Base-by-base conservation (phyloP, 2,113 vertebrate species). In the Zootoca vivipara region DNA sequence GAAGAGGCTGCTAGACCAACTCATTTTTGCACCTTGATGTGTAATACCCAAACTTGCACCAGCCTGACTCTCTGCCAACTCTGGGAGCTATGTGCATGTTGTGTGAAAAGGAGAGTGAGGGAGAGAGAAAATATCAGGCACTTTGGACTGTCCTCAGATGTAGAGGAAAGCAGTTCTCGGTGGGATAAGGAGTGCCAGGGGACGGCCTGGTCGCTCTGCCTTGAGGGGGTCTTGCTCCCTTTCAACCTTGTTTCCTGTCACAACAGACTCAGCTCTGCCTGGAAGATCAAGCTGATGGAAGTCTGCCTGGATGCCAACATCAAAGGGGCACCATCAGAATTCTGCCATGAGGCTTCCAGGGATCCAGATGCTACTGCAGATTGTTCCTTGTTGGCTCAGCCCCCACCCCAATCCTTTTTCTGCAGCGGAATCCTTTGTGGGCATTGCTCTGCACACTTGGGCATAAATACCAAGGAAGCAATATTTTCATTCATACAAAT, bases 231-330 rank as follows among this genome's bases (percentile, higher is more conserved):
- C 83, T 80, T 1, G 46, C 1, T 2, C 62, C 35, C 85, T 62
- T 42, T 85, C 86, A 77, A 82, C 91, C 56, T 65, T 1, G 33
- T 70, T 30, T 0, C 74, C 72, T 20, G 0, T 4, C 22, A 3
- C 82, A 87, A 56, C 4, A 64, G 28, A 2, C 0, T 1, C 2
- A 6, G 24, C 0, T 0, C 30, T 2, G 0, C 22, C 0, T 0
- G 72, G 58, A 18, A 56, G 38, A 67, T 1, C 4, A 82, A 86
- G 90, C 52, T 0, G 0, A 9, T 33, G 24, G 56, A 0, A 75
- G 58, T 42, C 86, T 75, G n/a, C 38, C 74, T 12, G 77, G 89
- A 16, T 0, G 0, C 64, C 83, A 3, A 64, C 35, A 24, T 80
- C 65, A 58, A 72, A 90, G 85, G 78, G 10, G 33, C 72, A 33